These are phyloP conservation scores for Boleophthalmus pectinirostris DNA, from an alignment of 2,113 vertebrate genomes.

Conservation along the genomic window DNA sequence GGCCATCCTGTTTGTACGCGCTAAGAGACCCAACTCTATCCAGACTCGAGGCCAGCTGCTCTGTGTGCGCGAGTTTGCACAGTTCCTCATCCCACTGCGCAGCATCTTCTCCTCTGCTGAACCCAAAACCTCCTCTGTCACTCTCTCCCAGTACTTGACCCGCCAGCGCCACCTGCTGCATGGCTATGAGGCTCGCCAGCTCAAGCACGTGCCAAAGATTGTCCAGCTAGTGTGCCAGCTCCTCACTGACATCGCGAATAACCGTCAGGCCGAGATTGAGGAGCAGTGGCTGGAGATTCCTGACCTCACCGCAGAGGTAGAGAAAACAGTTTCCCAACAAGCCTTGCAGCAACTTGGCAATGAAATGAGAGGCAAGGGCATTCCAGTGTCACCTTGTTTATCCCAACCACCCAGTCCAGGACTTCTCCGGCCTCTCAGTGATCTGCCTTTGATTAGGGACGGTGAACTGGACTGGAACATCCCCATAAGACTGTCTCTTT, in stretches of 20 bases:
- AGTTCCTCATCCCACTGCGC: constrained; percentile 89
- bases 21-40: constrained; percentile 94
- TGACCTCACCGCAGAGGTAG: constrained; percentile 87
- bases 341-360: constrained; percentile 79
- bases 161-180: constrained; percentile 94
- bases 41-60: constrained; percentile 93
- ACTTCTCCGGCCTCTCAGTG: constrained; percentile 38
- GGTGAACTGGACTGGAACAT: constrained; percentile 82
- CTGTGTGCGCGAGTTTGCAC: constrained; percentile 92
- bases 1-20: constrained; percentile 92
- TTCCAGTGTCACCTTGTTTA: constrained; percentile 58
- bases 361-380: constrained; percentile 82
- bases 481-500: constrained; percentile 72
- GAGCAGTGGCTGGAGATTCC: constrained; percentile 77
- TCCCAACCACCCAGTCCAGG: constrained; percentile 32
- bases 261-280: constrained; percentile 79
- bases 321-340: constrained; percentile 89
- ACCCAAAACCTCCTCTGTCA: constrained; percentile 83
- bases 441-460: constrained; percentile 70
- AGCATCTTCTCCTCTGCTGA: constrained; percentile 89
- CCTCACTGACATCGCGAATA: constrained; percentile 86
- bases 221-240: constrained; percentile 87
- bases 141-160: constrained; percentile 89
- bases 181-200: constrained; percentile 91
- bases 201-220: constrained; percentile 93